Conservation (phyloP, 30 jellyfish, hydroid and myxozoan genomes). For the Hydractinia echinata region DNA sequence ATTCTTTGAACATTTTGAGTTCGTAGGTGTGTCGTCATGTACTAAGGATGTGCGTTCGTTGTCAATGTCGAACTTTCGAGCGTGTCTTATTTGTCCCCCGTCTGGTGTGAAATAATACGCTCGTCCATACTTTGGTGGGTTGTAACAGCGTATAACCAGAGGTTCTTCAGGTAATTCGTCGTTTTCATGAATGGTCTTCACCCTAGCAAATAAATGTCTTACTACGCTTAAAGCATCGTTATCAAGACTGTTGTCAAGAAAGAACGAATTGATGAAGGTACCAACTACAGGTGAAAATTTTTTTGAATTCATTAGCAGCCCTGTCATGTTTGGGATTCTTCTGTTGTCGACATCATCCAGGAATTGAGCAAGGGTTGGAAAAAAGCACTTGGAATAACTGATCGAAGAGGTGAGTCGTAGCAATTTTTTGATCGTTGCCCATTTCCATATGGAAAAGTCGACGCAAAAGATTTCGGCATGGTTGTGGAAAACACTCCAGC, state of each 20-base stretch:
- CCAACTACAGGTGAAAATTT: background rate
- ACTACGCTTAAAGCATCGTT: background rate
- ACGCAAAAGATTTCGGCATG: background rate
- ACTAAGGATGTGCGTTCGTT: background rate
- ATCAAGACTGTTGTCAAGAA: background rate
- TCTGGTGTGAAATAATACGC: background rate
- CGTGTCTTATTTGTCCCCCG: background rate
- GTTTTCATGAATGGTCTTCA: background rate
- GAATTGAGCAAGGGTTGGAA: background rate
- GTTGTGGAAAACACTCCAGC: background rate
- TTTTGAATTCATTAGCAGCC: background rate
- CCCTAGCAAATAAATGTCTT: background rate
- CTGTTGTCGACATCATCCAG: background rate
- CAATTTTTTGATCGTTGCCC: background rate
- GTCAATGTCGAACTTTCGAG: conserved; percentile 1
- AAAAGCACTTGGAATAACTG: background rate
- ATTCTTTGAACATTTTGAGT: background rate
- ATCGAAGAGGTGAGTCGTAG: background rate
- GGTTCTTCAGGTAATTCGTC: background rate
- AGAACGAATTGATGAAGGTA: background rate
- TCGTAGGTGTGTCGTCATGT: background rate
- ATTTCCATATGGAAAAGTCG: background rate
- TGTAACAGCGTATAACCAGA: background rate
- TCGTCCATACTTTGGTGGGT: background rate
- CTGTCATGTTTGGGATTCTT: background rate